Base-by-base conservation (phyloP, 2,797 vertebrate genomes). In the Lacerta viridis region DNA sequence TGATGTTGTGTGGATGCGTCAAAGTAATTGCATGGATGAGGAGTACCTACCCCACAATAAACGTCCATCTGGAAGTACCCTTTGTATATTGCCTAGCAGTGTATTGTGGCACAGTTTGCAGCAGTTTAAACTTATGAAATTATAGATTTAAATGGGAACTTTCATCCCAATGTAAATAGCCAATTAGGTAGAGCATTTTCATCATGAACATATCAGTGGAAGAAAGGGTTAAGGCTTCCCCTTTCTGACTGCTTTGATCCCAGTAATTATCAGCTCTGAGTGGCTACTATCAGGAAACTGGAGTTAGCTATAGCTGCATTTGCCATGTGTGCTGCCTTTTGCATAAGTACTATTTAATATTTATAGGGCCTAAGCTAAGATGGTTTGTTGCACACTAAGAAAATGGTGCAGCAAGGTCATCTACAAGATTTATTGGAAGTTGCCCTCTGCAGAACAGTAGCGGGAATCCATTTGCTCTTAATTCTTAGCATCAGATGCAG, bases 391-490 rank as follows among this genome's bases (percentile, higher is more conserved):
- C 41, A 20, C n/a, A 36, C 18, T 69, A 80, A 20, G 39, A 77
- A 83, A 84, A 87, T 78, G 4, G 29, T 68, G 17, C 29, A 36
- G 50, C 33, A 81, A 41, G 59, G 25, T 50, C n/a, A 80, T 72
- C 69, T 64, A 74, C 27, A 85, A 64, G 77, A 85, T 71, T 41
- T 41, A 61, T 61, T 83, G 76, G 74, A 87, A 66, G 27, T 61
- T 17, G 10, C 3, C n/a, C 8, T 86, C 43, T 75, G 29, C 46
- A n/a, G 39, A 84, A 82, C 23, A 18, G 17, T 75, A 81, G 13
- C 41, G 17, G 33, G 23, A 33, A 86, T 23, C 39, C 68, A 69
- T 75, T 81, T 82, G 71, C 75, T 82, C 74, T 75, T 29, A 33
- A 64, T 72, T 80, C 13, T 74, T 74, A 84, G 43, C 68, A 39